Base-by-base conservation (phyloP, 2,113 vertebrate species). In the Callaeas wilsoni region DNA sequence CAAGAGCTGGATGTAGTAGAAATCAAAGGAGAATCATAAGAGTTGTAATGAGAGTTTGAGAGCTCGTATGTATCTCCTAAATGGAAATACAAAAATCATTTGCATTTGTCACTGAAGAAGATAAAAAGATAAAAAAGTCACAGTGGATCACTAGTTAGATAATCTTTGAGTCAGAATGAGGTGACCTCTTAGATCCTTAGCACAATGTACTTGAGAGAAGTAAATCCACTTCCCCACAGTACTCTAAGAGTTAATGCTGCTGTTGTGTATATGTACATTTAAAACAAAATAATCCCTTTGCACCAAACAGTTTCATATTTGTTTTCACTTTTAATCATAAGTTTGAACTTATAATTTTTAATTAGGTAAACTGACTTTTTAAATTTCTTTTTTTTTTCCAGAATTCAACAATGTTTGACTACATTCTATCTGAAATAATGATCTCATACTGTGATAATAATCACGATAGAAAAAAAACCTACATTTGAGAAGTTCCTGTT, bases 341-440 rank as follows among this genome's bases (percentile, higher is more conserved):
- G 50, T 95, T 95, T 70, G 59, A 96, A 96, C 39, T 96, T 92
- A 89, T 62, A 93, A 92, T 95, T 96, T 95, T 97, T 97, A 97
- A 94, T 96, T 96, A 90, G 60, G 42, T 52, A 95, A 93, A 96
- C 69, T 89, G 76, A 84, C 29, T 84, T 96, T 96, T 96, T 82
- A 76, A n/a, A n/a, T n/a, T n/a, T n/a, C n/a, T n/a, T 33, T 76
- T 93, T 87, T 94, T 37, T 65, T 89, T 93, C 17, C 41, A 67
- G 83, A 96, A 96, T 94, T 94, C 92, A 89, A 69, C 92, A 96
- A 91, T 10, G 3, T 97, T 96, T 96, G 49, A 49, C 53, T 87
- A 62, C 92, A 91, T 96, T 96, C 94, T 96, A 53, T 96, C 82
- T 76, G 88, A 97, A 96, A 97, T 96, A 93, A 97, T 95, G 65